A percentile compares a stretch with the other conserved stretches of the same genome.
Conservation (phyloP, 2,888 invertebrate genomes). For the Zaprionus obscuricornis region DNA sequence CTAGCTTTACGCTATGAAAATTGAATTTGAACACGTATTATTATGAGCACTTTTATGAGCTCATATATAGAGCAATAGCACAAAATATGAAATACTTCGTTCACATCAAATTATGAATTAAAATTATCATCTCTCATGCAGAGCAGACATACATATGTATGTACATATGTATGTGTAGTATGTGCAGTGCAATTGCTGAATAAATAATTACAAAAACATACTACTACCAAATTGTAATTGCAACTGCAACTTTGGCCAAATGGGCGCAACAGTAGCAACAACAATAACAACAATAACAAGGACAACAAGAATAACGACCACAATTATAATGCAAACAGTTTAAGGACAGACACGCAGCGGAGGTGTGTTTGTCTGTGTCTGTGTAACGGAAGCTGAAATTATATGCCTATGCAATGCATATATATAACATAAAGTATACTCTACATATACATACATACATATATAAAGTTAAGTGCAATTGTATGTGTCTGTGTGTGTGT, state of each 20-base stretch:
- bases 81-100: not conserved
- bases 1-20: too few species aligned
- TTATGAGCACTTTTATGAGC: too few species aligned
- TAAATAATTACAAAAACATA: constrained; percentile 41
- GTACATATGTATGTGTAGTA: constrained; percentile 61
- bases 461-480: constrained; percentile 30
- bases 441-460: constrained; percentile 12
- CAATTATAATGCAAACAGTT: constrained; percentile 71
- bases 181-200: constrained; percentile 51
- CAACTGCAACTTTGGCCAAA: constrained; percentile 8
- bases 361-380: constrained; percentile 28
- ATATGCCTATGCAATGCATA: constrained; percentile 67
- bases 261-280: constrained; percentile 15
- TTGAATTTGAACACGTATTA: too few species aligned
- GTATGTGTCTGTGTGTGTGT: not conserved
- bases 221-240: not conserved
- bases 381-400: constrained; percentile 71
- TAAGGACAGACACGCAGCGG: constrained; percentile 55
- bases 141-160: constrained; percentile 57
- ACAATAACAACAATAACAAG: constrained; percentile 20
- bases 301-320: constrained; percentile 40
- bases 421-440: constrained; percentile 14
- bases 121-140: constrained; percentile 32
- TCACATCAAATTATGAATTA: constrained; percentile 14
- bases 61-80: constrained; percentile 1